These are phyloP conservation scores for Eurystomus gularis DNA, from an alignment of 2,113 vertebrate genomes.

Conservation along the genomic window DNA sequence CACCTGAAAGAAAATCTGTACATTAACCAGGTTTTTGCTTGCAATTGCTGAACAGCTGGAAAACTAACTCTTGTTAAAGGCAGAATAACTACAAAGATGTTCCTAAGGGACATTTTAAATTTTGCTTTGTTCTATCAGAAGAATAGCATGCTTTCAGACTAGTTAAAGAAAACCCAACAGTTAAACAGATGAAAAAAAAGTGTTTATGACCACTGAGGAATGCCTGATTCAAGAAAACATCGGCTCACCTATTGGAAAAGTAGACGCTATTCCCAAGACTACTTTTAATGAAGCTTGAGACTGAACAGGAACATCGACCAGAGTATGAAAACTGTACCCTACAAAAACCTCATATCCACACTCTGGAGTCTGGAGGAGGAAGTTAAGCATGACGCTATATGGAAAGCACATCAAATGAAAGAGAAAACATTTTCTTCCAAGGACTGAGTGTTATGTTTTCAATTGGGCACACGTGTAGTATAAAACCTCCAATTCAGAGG, in stretches of 20 bases:
- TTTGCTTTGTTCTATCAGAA: not conserved
- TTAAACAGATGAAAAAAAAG: not conserved
- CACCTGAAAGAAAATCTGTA: not conserved
- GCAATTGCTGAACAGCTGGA: not conserved
- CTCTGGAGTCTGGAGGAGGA: not conserved
- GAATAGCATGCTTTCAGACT: not conserved
- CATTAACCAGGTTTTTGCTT: not conserved
- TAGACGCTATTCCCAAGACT: not conserved
- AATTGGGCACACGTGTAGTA: rapidly evolving
- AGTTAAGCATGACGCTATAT: not conserved
- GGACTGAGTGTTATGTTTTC: not conserved
- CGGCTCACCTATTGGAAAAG: not conserved
- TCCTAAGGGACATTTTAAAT: not conserved
- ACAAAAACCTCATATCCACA: not conserved
- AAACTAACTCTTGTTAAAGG: not conserved
- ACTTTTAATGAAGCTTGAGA: not conserved
- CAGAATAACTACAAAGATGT: not conserved
- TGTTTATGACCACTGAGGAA: not conserved
- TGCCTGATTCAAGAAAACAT: not conserved
- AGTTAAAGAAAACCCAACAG: not conserved
- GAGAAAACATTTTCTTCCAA: not conserved
- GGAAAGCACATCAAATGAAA: not conserved
- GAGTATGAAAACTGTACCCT: not conserved
- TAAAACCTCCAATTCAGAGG: not conserved
- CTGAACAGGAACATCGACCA: not conserved